Evolutionary conservation across 2,113 vertebrate species (phyloP), one percentile per base, ranked within the genome.

Genomic region (Zootoca vivipara): DNA sequence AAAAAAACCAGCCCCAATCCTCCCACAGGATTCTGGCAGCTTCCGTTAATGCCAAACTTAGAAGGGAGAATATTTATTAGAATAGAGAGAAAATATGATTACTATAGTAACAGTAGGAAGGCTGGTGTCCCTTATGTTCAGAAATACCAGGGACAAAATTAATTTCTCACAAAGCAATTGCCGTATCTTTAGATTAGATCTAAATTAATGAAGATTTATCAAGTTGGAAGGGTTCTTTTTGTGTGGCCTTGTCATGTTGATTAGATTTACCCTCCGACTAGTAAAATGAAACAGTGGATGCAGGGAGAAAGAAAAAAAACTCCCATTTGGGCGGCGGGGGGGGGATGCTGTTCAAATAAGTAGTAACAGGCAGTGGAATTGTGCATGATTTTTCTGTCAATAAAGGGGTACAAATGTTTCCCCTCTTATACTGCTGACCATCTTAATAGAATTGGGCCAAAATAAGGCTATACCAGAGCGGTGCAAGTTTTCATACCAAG

Each of bases 161-260:
- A 92, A 91, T 85, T 69, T 91, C 22, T 83, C 91, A 28, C 18
- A 87, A 80, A 73, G 7, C 5, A 90, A 6, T 90, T 94, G 69
- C 82, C 33, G 83, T 92, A 70, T 82, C 40, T 78, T 87, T 56
- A 77, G 83, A 88, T 91, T 90, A 92, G 84, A 92, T 90, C 87
- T 90, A 75, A 93, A 93, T 91, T 93, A 94, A 90, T 90, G 89
- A 94, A 90, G 28, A 18, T 86, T 95, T 92, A 78, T 92, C 74
- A 86, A 2, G 52, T 90, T 91, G 58, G 82, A 89, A 91, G 5
- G 84, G 7, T 7, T 77, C 40, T 90, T 3, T 90, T 86, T 94
- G 80, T 92, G 73, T 84, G 92, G 82, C 79, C 91, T 89, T 89
- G 13, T 86, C 83, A 75, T 86, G 40, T 75, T 62, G 91, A 90